Conservation (phyloP, 2,113 vertebrate genomes). For the Pomatorhinus ruficollis region DNA sequence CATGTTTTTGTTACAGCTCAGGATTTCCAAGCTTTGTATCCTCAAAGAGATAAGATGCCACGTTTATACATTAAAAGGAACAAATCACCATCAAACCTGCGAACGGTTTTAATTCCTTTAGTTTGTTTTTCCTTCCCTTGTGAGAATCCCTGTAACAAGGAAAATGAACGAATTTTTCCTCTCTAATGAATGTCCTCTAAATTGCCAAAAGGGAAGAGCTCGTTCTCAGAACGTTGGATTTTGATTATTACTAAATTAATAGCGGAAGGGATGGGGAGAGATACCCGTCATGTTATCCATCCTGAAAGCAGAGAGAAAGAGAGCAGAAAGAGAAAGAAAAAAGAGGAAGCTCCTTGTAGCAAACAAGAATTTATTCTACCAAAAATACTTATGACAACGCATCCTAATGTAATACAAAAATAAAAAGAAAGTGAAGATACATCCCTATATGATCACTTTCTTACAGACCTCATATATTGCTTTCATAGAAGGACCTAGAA, state of each 20-base stretch:
- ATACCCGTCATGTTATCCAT: slow-evolving; percentile 11
- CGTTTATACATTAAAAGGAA: slow-evolving; percentile 19
- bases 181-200: slow-evolving; percentile 65
- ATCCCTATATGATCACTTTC: slow-evolving; percentile 83
- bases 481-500: slow-evolving; percentile 77
- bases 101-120: slow-evolving; percentile 1
- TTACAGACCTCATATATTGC: slow-evolving; percentile 83
- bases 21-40: slow-evolving; percentile 51
- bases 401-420: slow-evolving; percentile 91
- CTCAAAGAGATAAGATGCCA: slow-evolving; percentile 17
- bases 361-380: slow-evolving; percentile 93
- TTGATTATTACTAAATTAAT: slow-evolving; percentile 65
- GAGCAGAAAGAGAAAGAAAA: slow-evolving; percentile 25
- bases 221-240: slow-evolving; percentile 47
- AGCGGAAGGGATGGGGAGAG: slow-evolving; percentile 21
- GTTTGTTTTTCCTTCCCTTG: background rate
- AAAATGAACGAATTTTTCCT: slow-evolving; percentile 20
- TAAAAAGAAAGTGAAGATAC: slow-evolving; percentile 88
- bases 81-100: slow-evolving; percentile 18
- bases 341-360: slow-evolving; percentile 82
- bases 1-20: slow-evolving; percentile 47
- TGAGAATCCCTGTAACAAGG: slow-evolving; percentile 42
- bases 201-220: slow-evolving; percentile 54
- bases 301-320: slow-evolving; percentile 5
- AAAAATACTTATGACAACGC: slow-evolving; percentile 92